Evolutionary conservation across 2,888 invertebrate genomes (phyloP).

Genomic region (Enchytraeus crypticus): DNA sequence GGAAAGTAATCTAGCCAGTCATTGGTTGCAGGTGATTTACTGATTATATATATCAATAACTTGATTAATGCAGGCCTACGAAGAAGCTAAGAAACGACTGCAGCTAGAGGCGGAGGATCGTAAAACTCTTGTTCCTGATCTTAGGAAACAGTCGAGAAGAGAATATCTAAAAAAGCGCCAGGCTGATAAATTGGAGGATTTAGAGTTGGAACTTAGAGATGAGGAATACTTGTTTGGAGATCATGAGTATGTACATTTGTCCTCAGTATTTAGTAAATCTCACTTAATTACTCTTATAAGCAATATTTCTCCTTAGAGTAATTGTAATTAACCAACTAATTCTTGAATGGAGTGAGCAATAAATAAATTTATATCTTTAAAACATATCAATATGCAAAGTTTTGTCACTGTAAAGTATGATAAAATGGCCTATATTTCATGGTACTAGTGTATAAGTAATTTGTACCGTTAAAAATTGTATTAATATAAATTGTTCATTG

Average conservation of each 20-base stretch:
- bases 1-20: not conserved
- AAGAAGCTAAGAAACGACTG: slow-evolving; percentile 79
- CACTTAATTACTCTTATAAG: too few relatives aligned
- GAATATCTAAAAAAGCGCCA: slow-evolving; percentile 91
- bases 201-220: slow-evolving; percentile 88
- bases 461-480: too few relatives aligned
- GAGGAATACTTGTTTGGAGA: slow-evolving; percentile 91
- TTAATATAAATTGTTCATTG: too few relatives aligned
- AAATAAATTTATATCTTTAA: too few relatives aligned
- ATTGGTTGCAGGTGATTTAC: not conserved
- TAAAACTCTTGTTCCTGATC: slow-evolving; percentile 74
- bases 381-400: too few relatives aligned
- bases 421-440: too few relatives aligned
- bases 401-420: too few relatives aligned
- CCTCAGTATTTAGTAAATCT: too few relatives aligned
- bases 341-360: too few relatives aligned
- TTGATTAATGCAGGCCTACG: slow-evolving; percentile 37
- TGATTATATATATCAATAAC: not conserved
- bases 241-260: slow-evolving; percentile 61
- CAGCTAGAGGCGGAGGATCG: slow-evolving; percentile 78
- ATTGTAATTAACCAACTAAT: too few relatives aligned
- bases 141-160: slow-evolving; percentile 80
- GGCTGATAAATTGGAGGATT: slow-evolving; percentile 86
- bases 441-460: too few relatives aligned
- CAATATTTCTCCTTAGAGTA: too few relatives aligned